These are phyloP conservation scores for Liopterus haemorrhoidalis DNA, from an alignment of 2,888 invertebrate species.

Conservation along the genomic window DNA sequence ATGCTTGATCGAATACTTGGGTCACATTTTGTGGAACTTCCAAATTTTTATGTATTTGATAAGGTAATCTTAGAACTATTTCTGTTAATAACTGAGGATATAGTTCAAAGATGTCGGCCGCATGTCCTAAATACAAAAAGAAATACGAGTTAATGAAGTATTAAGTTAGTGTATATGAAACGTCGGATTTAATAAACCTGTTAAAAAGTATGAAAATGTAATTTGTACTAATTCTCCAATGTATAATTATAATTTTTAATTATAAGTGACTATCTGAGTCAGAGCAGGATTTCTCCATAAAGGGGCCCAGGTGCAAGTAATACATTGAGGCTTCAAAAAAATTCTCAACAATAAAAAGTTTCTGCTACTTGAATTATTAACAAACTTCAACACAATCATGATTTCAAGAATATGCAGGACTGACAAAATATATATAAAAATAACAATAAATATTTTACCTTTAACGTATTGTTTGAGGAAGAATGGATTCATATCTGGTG, in stretches of 20 bases:
- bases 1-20: constrained; percentile 54
- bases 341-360: no score
- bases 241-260: no score
- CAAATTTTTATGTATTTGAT: constrained; percentile 82
- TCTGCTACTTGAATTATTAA: no score
- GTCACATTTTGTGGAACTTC: constrained; percentile 48
- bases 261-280: no score
- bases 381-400: no score
- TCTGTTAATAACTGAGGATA: constrained; percentile 93
- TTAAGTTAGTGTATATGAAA: no score
- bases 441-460: constrained; percentile 45
- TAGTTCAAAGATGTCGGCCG: constrained; percentile 87
- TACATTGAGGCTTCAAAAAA: no score
- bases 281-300: no score
- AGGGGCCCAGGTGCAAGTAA: no score
- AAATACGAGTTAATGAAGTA: constrained; percentile 1
- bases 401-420: no score
- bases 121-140: constrained; percentile 57
- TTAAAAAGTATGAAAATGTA: neutral
- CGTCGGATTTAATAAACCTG: no score
- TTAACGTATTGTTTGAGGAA: constrained; percentile 90
- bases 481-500: constrained; percentile 94
- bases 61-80: constrained; percentile 87
- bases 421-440: no score
- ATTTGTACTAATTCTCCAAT: neutral